A percentile compares a stretch with the other conserved stretches of the same genome.
phyloP scores from a whole-genome alignment of 1,140 invertebrate genomes.

The Lepidurus couesii region DNA sequence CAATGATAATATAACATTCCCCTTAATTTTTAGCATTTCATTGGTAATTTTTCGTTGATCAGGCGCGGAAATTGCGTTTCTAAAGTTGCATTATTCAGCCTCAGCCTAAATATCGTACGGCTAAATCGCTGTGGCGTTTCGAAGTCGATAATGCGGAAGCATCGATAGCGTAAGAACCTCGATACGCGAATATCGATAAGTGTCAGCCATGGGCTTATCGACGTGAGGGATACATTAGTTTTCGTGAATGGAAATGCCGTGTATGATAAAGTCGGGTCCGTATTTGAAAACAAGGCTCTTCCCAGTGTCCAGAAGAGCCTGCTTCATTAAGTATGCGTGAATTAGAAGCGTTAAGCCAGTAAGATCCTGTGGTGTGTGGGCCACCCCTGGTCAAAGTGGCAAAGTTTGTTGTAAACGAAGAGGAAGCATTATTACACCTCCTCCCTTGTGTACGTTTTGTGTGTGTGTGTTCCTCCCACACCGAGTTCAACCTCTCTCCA shows the following conservation, averaged over 20 bases:
- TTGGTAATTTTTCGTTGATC: too few relatives aligned
- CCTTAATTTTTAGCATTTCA: too few relatives aligned
- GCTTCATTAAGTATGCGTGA: background rate
- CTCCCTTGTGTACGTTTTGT: background rate
- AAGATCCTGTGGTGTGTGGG: background rate
- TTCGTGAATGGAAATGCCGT: slow-evolving; percentile 19
- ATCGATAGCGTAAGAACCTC: background rate
- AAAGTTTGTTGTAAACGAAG: background rate
- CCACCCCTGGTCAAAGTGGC: background rate
- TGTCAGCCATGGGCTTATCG: slow-evolving; percentile 17
- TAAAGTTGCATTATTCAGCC: too few relatives aligned
- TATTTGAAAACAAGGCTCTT: slow-evolving; percentile 16
- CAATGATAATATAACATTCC: too few relatives aligned
- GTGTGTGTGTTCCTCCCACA: background rate
- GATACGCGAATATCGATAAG: slow-evolving; percentile 1
- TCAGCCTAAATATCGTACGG: background rate
- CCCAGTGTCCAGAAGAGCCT: background rate
- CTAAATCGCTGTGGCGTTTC: background rate
- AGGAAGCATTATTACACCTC: background rate
- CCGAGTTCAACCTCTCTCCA: background rate
- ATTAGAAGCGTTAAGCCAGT: background rate
- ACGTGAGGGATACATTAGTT: background rate
- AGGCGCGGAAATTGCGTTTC: too few relatives aligned
- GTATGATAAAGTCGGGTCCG: background rate
- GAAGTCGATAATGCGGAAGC: background rate